Percentiles rank a stretch among this genome's conserved stretches.
Evolutionary conservation across 2,888 invertebrate genomes (phyloP).

Genomic region (Ellobium chinense): DNA sequence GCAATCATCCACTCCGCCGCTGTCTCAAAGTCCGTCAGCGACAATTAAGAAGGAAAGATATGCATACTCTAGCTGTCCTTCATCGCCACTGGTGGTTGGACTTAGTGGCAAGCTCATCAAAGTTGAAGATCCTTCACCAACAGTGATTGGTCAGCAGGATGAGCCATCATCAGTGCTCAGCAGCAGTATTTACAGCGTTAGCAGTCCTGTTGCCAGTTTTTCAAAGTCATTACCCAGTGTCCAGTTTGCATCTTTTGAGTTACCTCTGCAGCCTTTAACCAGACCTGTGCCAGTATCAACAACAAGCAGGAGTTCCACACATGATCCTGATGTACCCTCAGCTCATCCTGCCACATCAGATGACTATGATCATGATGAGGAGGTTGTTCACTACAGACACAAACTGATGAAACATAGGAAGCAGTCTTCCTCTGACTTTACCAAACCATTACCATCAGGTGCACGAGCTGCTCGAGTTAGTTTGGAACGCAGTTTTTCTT

Average conservation of each 20-base stretch:
- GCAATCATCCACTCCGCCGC: slow-evolving; percentile 1
- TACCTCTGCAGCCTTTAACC: background rate
- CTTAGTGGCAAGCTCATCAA: background rate
- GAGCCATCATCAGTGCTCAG: background rate
- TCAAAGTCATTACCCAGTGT: background rate
- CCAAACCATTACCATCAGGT: background rate
- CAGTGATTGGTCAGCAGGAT: background rate
- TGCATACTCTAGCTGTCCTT: slow-evolving; percentile 23
- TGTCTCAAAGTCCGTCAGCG: background rate
- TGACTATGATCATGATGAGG: background rate
- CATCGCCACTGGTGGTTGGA: slow-evolving; percentile 21
- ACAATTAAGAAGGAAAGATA: slow-evolving; percentile 7
- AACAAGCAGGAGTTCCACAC: background rate
- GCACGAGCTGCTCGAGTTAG: background rate
- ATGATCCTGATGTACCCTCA: background rate
- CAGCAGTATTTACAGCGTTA: background rate
- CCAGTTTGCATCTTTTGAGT: background rate
- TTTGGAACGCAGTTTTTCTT: slow-evolving; percentile 43
- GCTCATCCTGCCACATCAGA: background rate
- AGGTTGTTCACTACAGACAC: slow-evolving; percentile 31
- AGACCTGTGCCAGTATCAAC: background rate
- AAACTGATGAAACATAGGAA: slow-evolving; percentile 40
- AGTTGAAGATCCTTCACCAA: background rate
- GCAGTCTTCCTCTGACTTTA: background rate
- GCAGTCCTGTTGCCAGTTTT: background rate